Base-by-base conservation (phyloP, 53 echinoderm and acorn worm genomes). In the Holothuria leucospilota region DNA sequence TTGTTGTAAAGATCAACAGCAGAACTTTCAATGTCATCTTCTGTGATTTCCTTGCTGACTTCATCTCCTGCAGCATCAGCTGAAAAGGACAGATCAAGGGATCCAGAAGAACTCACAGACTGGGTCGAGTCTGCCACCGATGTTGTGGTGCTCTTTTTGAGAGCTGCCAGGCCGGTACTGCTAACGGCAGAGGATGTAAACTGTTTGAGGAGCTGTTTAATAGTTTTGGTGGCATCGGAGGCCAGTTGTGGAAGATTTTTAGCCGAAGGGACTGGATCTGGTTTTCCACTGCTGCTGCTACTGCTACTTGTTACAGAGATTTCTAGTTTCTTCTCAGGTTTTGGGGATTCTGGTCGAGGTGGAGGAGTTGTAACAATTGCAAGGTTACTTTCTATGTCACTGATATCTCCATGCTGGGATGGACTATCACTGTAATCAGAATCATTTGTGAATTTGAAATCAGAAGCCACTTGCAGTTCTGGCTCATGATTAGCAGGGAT, bases 1-100 rank as follows among this genome's bases (percentile, higher is more conserved):
- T 97, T 97, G 91, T 97, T 97, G 81, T 97, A 95, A 20, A 97
- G 90, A 59, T 97, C 97, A 3, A 97, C 97, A 14, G 97, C 97
- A 28, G 97, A 97, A 20, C 91, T 91, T 67, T 97, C 97, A 71
- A 97, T 94, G 21, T 73, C 84, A 42, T 86, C 78, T 18, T 75
- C 83, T 1, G 63, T 51, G 2, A 85, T 20, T 6, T 78, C 79
- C 27, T 30, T 61, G 46, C 63, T 69, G 18, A 42, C 63, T 23
- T 86, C 86, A 16, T 59, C 74, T 42, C n/a, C 63, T 7, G 38
- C 39, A 64, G 62, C 85, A 38, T 88, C 83, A 18, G 88, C 59
- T 7, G 88, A 81, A 40, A 82, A 82, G 29, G 82, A 82, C 62
- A 82, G 62, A 13, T 82, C 82, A 24, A 64, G 41, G 13, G 90